phyloP scores from a whole-genome alignment of 2,888 invertebrate species.

The Diaperis boleti region DNA sequence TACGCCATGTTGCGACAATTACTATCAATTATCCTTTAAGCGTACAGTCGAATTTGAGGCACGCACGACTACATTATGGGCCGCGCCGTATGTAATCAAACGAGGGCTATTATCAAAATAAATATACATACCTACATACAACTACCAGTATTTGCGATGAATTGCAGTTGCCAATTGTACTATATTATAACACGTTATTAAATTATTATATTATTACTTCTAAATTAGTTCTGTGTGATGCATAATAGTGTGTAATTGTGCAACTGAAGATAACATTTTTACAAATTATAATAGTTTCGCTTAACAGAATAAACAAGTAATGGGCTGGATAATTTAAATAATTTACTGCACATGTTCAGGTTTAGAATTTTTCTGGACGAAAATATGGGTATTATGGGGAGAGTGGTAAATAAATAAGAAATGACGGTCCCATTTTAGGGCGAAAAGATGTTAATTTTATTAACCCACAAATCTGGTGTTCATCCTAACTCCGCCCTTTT shows the following conservation, averaged over 20 bases:
- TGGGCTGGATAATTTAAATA: background rate
- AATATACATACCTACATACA: background rate
- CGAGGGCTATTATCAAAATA: background rate
- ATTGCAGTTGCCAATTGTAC: background rate
- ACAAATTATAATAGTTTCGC: background rate
- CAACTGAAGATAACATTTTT: background rate
- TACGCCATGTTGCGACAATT: background rate
- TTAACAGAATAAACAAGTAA: background rate
- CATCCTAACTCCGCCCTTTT: no score
- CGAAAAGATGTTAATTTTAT: no score
- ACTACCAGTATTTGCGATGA: background rate
- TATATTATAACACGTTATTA: background rate
- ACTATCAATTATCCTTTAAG: background rate
- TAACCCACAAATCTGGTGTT: no score
- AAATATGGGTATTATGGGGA: background rate
- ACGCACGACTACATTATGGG: background rate
- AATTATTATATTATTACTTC: background rate
- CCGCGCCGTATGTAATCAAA: no score
- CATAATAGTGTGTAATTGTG: background rate
- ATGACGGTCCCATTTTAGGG: no score
- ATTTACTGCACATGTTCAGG: background rate
- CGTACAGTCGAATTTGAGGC: background rate
- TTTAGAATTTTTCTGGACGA: background rate
- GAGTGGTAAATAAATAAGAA: no score
- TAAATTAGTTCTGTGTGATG: background rate